Evolutionary conservation across 1,140 invertebrate genomes (phyloP).

Genomic region (Megalopta genalis): DNA sequence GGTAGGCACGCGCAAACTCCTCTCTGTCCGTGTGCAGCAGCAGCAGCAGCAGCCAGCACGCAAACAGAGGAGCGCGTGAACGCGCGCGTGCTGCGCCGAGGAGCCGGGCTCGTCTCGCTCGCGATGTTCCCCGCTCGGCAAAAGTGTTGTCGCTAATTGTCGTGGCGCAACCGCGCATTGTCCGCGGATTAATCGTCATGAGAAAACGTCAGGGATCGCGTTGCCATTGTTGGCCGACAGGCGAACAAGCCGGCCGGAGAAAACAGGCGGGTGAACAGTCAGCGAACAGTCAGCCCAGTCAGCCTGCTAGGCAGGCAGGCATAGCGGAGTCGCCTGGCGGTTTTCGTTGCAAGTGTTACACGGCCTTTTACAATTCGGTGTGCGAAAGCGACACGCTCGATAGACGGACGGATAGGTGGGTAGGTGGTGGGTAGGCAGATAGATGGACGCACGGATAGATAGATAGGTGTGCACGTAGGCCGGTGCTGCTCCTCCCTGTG

Average conservation of each 20-base stretch:
- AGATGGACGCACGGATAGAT: constrained; percentile 45
- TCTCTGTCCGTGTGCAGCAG: constrained; percentile 16
- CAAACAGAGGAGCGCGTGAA: not conserved
- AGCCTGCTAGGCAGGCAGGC: not conserved
- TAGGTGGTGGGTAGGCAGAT: constrained; percentile 56
- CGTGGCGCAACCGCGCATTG: constrained; percentile 71
- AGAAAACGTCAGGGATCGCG: constrained; percentile 61
- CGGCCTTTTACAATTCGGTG: constrained; percentile 64
- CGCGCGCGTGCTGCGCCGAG: not conserved
- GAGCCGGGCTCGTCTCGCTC: not conserved
- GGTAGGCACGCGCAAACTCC: constrained; percentile 65
- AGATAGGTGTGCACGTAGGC: constrained; percentile 57
- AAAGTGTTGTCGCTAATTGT: constrained; percentile 76
- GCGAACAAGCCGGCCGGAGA: not conserved
- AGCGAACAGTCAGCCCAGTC: too few relatives aligned
- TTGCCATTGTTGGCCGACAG: constrained; percentile 53
- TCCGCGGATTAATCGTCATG: constrained; percentile 73
- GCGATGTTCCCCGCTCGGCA: constrained; percentile 36
- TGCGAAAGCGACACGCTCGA: constrained; percentile 47
- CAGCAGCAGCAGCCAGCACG: too few relatives aligned
- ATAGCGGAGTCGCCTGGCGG: not conserved
- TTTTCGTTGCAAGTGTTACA: constrained; percentile 63
- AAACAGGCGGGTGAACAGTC: not conserved
- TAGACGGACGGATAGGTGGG: constrained; percentile 43
- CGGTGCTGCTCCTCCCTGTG: constrained; percentile 47